Percentiles rank a stretch among this genome's conserved stretches.
phyloP scores from a whole-genome alignment of 2,888 invertebrate genomes.

The Ptychoptera albimana region DNA sequence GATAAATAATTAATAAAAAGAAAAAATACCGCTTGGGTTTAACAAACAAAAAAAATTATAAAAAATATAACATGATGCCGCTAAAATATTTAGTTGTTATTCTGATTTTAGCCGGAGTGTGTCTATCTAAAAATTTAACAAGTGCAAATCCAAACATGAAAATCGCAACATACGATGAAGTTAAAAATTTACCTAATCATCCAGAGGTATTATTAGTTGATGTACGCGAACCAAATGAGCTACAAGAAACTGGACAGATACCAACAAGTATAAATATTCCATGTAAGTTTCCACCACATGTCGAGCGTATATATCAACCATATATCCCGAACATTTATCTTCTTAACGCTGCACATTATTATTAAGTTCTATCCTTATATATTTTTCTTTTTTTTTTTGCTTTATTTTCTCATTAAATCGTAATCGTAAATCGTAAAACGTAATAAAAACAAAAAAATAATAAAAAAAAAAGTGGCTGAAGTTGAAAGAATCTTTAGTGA shows the following conservation, averaged over 20 bases:
- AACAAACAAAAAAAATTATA: too few species aligned
- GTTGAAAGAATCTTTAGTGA: conserved; percentile 14
- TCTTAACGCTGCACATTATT: too few species aligned
- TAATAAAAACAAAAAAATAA: background rate
- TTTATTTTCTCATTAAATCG: background rate
- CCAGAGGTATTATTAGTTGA: conserved; percentile 46
- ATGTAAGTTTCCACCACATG: conserved; percentile 44
- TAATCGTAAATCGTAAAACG: background rate
- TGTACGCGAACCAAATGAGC: conserved; percentile 57
- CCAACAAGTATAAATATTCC: conserved; percentile 66
- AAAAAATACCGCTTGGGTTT: too few species aligned
- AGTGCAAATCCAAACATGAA: background rate
- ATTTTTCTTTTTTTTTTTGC: background rate
- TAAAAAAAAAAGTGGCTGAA: background rate
- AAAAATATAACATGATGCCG: too few species aligned
- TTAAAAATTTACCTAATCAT: conserved; percentile 34
- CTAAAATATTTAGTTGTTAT: background rate
- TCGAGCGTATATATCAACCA: too few species aligned
- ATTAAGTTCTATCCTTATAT: too few species aligned
- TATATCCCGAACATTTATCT: too few species aligned
- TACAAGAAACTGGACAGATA: conserved; percentile 51
- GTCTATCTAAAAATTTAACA: background rate
- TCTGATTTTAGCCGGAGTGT: background rate
- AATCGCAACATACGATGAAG: conserved; percentile 31
- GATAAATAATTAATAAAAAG: too few species aligned